Evolutionary conservation across 1,140 invertebrate species (phyloP).

Genomic region (Leptinotarsa lineolata): DNA sequence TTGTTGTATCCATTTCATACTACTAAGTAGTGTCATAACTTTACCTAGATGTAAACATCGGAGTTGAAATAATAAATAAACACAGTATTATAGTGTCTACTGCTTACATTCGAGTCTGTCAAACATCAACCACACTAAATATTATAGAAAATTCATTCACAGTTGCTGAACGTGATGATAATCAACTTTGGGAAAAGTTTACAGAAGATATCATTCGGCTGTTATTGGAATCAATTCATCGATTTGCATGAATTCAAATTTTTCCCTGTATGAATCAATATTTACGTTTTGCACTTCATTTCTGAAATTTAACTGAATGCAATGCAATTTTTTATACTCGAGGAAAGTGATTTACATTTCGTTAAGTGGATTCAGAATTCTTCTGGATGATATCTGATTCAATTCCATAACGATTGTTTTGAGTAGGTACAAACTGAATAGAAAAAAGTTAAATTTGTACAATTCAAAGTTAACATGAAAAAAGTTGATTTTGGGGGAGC

Average conservation of each 20-base stretch:
- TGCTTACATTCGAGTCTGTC: slow-evolving; percentile 11
- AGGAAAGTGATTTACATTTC: too few species aligned
- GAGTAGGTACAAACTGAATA: too few species aligned
- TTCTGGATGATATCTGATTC: too few species aligned
- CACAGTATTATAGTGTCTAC: slow-evolving; percentile 15
- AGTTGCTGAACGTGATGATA: neutral
- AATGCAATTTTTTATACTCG: too few species aligned
- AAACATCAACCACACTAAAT: slow-evolving; percentile 15
- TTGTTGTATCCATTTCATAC: neutral
- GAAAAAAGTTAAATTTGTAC: too few species aligned
- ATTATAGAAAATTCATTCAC: neutral
- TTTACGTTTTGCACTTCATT: too few species aligned
- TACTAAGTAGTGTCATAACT: slow-evolving; percentile 18
- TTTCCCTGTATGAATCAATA: too few species aligned
- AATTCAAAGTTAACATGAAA: too few species aligned
- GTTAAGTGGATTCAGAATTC: too few species aligned
- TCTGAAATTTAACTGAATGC: too few species aligned
- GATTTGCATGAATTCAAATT: neutral
- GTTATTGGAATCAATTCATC: neutral
- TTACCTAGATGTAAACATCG: slow-evolving; percentile 12
- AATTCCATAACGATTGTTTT: too few species aligned
- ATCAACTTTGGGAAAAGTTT: neutral
- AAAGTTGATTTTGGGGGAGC: too few species aligned
- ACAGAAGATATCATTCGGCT: neutral
- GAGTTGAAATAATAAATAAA: slow-evolving; percentile 20